Base-by-base conservation (phyloP, 1,140 invertebrate species). In the Drosophila bipectinata region DNA sequence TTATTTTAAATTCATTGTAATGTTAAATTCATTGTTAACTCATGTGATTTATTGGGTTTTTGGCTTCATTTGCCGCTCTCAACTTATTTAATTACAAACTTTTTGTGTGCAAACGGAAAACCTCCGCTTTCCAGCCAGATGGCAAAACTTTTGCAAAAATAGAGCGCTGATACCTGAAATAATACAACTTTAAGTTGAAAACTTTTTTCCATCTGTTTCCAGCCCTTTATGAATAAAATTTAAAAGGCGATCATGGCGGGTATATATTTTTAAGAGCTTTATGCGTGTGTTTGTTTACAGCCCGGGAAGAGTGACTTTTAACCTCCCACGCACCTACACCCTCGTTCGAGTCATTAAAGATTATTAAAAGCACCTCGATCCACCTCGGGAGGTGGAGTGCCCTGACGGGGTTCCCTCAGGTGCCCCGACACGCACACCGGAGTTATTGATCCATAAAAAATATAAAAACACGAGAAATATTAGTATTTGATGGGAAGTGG, bases 381-480 rank as follows among this genome's bases (percentile, higher is more conserved):
- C 75, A 28, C 26, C 26, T 28, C 71, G 41, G 63, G 47, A 66
- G 77, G 39, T 21, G 71, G 59, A 32, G 32, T 26, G 55, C 32
- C 24, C 21, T 41, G 49, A 45, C 15, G 26, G 24, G 10, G 37
- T 48, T 5, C 12, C 15, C 39, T 28, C 48, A 28, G 39, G 66
- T 26, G 34, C 37, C 10, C 32, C 26, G 51, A 83, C 82, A 87
- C 64, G 74, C 82, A 69, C 69, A 45, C 66, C 60, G 60, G 82
- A 88, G 74, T 87, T 85, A 87, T 87, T 85, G 82, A 85, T 85
- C 82, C 82, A 88, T 85, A 85, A 85, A 85, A 77, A 66, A 52
- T 77, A 81, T 73, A 87, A 87, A 41, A 88, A 74, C 78, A 83
- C 77, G 75, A 75, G 74, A 64, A 72, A 78, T 87, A 82, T 85